phyloP scores from a whole-genome alignment of 2,888 invertebrate species.

The Ornithoptera priamus region DNA sequence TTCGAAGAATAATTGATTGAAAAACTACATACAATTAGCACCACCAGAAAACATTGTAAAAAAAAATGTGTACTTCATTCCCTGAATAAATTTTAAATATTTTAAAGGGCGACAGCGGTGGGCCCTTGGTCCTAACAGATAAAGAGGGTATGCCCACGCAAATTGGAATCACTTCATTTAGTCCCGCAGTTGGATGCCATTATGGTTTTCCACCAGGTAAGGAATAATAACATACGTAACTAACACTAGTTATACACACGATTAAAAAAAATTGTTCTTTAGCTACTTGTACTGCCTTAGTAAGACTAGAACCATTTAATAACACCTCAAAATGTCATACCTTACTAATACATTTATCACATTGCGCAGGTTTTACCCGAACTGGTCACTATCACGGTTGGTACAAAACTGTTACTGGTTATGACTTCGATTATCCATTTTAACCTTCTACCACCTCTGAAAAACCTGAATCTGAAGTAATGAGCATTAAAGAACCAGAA shows the following conservation, averaged over 20 bases:
- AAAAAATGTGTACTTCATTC: no score
- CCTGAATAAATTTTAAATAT: no score
- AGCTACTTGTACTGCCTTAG: no score
- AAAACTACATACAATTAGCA: no score
- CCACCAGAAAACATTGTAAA: no score
- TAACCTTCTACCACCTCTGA: constrained; percentile 2
- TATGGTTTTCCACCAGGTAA: constrained; percentile 58
- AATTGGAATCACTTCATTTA: constrained; percentile 64
- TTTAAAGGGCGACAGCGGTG: constrained; percentile 68
- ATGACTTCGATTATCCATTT: constrained; percentile 48
- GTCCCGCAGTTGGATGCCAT: constrained; percentile 59
- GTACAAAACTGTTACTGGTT: constrained; percentile 46
- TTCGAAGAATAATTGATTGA: no score
- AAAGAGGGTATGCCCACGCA: constrained; percentile 47
- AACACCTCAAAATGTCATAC: background rate
- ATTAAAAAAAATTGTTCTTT: no score
- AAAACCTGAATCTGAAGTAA: background rate
- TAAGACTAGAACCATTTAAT: no score
- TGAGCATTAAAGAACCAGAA: constrained; percentile 5
- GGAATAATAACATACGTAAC: constrained; percentile 12
- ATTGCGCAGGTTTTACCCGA: constrained; percentile 51
- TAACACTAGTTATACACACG: no score
- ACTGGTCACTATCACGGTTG: constrained; percentile 57
- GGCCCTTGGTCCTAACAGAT: constrained; percentile 51
- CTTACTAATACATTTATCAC: background rate